Percentiles rank a stretch among this genome's conserved stretches.
Conservation (phyloP, 2,888 invertebrate genomes). For the Phorcus lineatus region DNA sequence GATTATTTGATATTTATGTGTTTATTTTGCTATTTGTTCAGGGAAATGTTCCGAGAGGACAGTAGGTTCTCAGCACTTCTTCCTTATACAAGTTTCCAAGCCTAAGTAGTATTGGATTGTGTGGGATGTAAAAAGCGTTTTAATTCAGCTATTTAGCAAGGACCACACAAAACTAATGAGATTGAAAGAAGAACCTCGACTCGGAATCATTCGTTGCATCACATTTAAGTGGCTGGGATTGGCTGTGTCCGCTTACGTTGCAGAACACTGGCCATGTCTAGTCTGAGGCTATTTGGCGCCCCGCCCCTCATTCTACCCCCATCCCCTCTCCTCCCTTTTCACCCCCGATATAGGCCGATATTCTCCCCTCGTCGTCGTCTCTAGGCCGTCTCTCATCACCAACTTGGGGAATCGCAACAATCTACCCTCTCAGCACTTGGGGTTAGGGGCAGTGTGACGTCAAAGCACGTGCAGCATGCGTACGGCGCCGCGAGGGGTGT, state of each 20-base stretch:
- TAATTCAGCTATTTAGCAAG: background rate
- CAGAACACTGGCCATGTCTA: background rate
- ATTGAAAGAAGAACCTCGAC: background rate
- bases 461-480: background rate
- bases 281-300: background rate
- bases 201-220: background rate
- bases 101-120: background rate
- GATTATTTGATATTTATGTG: too few relatives aligned
- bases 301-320: background rate
- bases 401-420: background rate
- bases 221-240: background rate
- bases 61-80: too few relatives aligned
- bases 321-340: background rate
- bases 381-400: background rate
- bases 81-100: too few relatives aligned
- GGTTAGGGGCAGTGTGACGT: constrained; percentile 10
- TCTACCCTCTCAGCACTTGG: background rate
- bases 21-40: too few relatives aligned
- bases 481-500: constrained; percentile 17
- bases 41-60: too few relatives aligned
- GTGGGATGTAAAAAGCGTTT: background rate
- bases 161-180: background rate
- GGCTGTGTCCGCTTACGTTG: background rate
- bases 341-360: constrained; percentile 5
- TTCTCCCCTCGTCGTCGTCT: background rate